Percentiles rank a stretch among this genome's conserved stretches.
phyloP scores from a whole-genome alignment of 1,140 invertebrate genomes.

The Ylistrum balloti region DNA sequence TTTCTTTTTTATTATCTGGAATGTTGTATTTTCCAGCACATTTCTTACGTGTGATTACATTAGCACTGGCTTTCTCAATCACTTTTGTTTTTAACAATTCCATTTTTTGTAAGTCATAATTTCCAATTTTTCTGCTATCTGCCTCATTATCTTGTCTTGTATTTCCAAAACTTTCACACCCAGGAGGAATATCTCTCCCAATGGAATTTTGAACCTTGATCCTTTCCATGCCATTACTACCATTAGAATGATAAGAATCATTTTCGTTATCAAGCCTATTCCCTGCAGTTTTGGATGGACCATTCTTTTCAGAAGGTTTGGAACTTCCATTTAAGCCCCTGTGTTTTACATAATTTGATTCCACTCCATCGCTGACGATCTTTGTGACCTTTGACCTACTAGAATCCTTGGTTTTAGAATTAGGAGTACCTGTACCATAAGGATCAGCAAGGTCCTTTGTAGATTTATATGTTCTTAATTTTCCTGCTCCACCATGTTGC shows the following conservation, averaged over 20 bases:
- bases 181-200: background rate
- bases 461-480: conserved; percentile 69
- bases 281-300: background rate
- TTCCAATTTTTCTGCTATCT: conserved; percentile 32
- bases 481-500: conserved; percentile 75
- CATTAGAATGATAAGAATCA: background rate
- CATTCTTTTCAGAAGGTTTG: background rate
- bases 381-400: background rate
- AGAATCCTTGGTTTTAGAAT: background rate
- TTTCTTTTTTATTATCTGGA: background rate
- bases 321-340: background rate
- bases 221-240: background rate
- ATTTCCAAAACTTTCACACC: background rate
- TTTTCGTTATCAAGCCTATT: background rate
- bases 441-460: conserved; percentile 84
- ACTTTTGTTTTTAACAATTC: conserved; percentile 71
- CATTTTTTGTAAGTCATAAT: conserved; percentile 47
- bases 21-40: background rate
- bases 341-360: background rate
- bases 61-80: conserved; percentile 69
- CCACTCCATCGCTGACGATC: background rate
- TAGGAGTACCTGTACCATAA: conserved; percentile 20
- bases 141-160: background rate
- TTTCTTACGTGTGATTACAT: conserved; percentile 64
- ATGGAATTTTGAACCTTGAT: background rate